A percentile compares a stretch with the other conserved stretches of the same genome.
phyloP scores from a whole-genome alignment of 2,797 vertebrate genomes.

The Phoebastria nigripes region DNA sequence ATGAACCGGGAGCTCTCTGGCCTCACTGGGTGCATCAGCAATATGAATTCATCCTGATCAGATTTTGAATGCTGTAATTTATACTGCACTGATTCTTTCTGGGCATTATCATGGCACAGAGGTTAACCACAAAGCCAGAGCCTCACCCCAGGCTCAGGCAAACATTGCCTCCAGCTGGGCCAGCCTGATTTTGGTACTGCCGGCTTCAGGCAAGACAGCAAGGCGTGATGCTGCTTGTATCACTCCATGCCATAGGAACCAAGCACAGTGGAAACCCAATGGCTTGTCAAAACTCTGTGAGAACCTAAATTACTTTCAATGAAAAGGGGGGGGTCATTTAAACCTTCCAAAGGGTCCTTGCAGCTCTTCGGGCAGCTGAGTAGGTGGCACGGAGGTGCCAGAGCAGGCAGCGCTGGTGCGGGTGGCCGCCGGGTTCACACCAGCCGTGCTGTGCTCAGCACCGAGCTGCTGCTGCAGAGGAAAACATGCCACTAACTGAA shows the following conservation, averaged over 20 bases:
- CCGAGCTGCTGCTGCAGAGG: background rate
- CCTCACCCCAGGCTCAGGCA: background rate
- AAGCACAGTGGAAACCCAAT: background rate
- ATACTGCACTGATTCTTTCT: background rate
- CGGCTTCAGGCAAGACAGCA: background rate
- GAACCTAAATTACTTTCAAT: background rate
- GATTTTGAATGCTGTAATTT: background rate
- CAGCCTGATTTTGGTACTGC: background rate
- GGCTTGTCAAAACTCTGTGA: background rate
- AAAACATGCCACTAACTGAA: rapidly evolving
- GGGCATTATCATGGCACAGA: background rate
- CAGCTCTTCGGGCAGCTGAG: background rate
- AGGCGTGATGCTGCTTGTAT: background rate
- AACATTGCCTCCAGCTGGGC: background rate
- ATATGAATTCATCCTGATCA: background rate
- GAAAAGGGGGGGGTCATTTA: background rate
- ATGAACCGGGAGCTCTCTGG: background rate
- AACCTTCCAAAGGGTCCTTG: background rate
- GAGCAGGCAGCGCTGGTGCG: rapidly evolving
- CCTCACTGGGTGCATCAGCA: background rate
- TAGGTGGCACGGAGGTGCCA: background rate
- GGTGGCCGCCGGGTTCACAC: background rate
- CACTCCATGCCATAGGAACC: background rate
- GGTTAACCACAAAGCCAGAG: background rate
- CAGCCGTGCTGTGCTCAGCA: rapidly evolving